Evolutionary conservation across 2,888 invertebrate genomes (phyloP).

Genomic region (Chymomyza caudatula): DNA sequence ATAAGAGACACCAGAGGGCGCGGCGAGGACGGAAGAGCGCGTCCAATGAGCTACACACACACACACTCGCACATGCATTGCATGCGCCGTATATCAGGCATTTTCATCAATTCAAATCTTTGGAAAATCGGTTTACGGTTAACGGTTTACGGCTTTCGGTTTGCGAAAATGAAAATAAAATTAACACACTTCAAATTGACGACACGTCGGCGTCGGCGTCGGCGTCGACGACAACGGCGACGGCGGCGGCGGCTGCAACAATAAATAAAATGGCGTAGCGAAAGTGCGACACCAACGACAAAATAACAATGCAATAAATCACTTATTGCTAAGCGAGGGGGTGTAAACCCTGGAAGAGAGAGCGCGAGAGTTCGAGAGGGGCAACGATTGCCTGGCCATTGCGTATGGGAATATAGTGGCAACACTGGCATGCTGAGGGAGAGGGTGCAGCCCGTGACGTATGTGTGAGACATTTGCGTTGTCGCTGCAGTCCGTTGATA

Average conservation of each 20-base stretch:
- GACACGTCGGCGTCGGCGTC: neutral
- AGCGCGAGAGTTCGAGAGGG: too few relatives aligned
- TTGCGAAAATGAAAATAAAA: conserved; percentile 48
- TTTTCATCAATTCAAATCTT: conserved; percentile 11
- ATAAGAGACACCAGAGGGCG: neutral
- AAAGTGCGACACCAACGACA: conserved; percentile 69
- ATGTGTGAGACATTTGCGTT: neutral
- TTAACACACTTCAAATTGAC: conserved; percentile 58
- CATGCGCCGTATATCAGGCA: neutral
- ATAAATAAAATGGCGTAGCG: conserved; percentile 46
- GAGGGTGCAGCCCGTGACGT: neutral
- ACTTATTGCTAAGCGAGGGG: conserved; percentile 45
- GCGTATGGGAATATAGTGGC: too few relatives aligned
- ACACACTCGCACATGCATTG: neutral
- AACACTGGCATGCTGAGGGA: too few relatives aligned
- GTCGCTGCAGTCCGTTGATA: conserved; percentile 41
- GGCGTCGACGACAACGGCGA: neutral
- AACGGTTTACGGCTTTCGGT: neutral
- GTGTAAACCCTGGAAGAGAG: neutral
- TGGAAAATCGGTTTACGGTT: conserved; percentile 26
- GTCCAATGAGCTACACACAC: neutral
- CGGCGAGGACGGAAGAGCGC: neutral
- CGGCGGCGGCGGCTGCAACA: neutral
- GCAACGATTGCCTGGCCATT: too few relatives aligned
- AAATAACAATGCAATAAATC: conserved; percentile 68